Evolutionary conservation across 2,888 invertebrate species (phyloP), one percentile per base, ranked within the genome.

Genomic region (Lasioglossum marginatum): DNA sequence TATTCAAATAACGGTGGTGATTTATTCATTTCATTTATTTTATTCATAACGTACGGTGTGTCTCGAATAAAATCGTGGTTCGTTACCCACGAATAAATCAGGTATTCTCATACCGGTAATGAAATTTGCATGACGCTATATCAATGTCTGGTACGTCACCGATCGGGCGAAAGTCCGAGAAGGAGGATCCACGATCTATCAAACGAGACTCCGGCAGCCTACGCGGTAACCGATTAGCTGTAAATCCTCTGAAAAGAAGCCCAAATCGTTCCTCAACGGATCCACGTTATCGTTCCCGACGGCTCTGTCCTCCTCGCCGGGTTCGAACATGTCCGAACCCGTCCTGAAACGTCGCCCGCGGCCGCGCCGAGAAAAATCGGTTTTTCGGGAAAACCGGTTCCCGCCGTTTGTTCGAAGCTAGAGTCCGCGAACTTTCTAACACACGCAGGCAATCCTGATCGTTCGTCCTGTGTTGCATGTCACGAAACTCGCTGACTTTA

Each of bases 161-260:
- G 83, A 81, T 81, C 86, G 60, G 83, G 86, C 88, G 88, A 88
- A 88, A 88, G 88, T 88, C 83, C 74, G 79, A 79, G 57, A 57
- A 57, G 79, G 77, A 88, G 79, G 71, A 88, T 88, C 63, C 82
- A 81, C 40, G 78, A 86, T 88, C 83, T 88, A 83, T 88, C 86
- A 83, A 81, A 77, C 45, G 71, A 79, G 72, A 72, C 72, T 80
- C 83, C 79, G 71, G 73, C 77, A 4, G 68, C 75, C 86, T 88
- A 86, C 83, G 77, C 81, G 81, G 79, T 66, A 88, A 86, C 88
- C 88, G 83, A 88, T 88, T 88, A 86, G 88, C 88, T 86, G 88
- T 88, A 88, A 88, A 88, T 88, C 83, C 88, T 83, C 79, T 73
- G 37, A 8, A 68, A 60, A 75, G 79, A 78, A 72, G 57, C 79